phyloP scores from a whole-genome alignment of 1,140 invertebrate genomes.

The Parapsyche elsis region DNA sequence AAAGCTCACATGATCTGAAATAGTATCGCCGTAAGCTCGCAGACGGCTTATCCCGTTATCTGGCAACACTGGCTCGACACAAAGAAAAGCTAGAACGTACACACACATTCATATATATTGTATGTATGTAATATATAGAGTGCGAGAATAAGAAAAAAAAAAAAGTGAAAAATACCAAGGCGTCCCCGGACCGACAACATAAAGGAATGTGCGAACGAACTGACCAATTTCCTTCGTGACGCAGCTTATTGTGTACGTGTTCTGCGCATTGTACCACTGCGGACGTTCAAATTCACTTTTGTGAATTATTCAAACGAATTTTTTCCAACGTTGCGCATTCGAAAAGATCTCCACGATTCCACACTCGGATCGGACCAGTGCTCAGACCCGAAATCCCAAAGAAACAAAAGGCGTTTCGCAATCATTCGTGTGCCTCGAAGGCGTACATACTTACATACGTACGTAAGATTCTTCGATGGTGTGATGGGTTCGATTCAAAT shows the following conservation, averaged over 20 bases:
- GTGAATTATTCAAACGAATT: neutral
- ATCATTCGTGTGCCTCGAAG: no score
- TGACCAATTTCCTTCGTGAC: conserved; percentile 31
- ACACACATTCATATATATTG: neutral
- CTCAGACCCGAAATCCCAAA: no score
- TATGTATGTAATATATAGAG: no score
- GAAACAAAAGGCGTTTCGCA: no score
- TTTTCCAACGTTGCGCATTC: no score
- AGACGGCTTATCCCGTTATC: conserved; percentile 24
- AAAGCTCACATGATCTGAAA: conserved; percentile 35
- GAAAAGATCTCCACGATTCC: no score
- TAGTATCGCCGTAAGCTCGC: conserved; percentile 20
- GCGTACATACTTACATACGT: no score
- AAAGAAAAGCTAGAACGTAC: conserved; percentile 7
- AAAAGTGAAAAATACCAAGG: neutral
- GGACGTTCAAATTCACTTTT: neutral
- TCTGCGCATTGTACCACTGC: neutral
- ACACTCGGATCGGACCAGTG: no score
- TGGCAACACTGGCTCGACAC: conserved; percentile 13
- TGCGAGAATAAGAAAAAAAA: neutral
- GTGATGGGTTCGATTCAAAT: no score
- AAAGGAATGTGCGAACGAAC: conserved; percentile 30
- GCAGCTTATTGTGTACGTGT: conserved; percentile 33
- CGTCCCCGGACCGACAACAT: neutral
- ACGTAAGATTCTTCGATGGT: no score